Evolutionary conservation across 2,113 vertebrate species (phyloP), one percentile per base, ranked within the genome.

Genomic region (Clarias batrachus): DNA sequence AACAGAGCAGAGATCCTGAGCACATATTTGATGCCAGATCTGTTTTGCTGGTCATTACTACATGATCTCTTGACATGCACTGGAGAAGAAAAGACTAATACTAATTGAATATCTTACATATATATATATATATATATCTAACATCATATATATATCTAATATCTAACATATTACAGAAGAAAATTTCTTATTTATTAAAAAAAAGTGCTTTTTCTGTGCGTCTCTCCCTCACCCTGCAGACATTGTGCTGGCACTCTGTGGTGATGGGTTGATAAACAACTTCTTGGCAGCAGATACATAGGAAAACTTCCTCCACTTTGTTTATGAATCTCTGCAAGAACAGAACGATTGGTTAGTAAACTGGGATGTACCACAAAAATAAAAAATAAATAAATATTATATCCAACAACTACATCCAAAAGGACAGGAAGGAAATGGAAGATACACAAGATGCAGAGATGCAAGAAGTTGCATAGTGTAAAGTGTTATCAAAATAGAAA

Each of bases 221-320:
- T 41, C 17, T 66, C 8, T 14, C 52, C 87, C 96, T 90, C 91
- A 99, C 98, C 96, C 96, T 97, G 93, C 98, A 99, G 70, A 99
- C 97, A 0, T 99, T 99, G 92, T 99, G 98, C 19, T 97, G 97
- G 92, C 98, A 99, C 41, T 96, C 95, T 0, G 98, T 99, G 21
- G 97, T 99, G 92, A 99, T 85, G 0, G 98, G 98, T 87, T 95
- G 94, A 86, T 93, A 98, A 81, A 99, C 98, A 57, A 99, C 95
- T 91, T 99, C 98, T 92, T 99, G 98, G 84, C 98, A 99, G 93
- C 98, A 99, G 59, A 99, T 98, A 74, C 98, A 99, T 89, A 96
- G 92, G 87, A 99, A 99, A 0, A 96, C 92, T 83, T 99, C 98
- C 85, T 97, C 96, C 65, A 99, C 97, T 86, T 98, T 98, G 81